Base-by-base conservation (phyloP, 2,888 invertebrate genomes). In the Cheilosia variabilis region DNA sequence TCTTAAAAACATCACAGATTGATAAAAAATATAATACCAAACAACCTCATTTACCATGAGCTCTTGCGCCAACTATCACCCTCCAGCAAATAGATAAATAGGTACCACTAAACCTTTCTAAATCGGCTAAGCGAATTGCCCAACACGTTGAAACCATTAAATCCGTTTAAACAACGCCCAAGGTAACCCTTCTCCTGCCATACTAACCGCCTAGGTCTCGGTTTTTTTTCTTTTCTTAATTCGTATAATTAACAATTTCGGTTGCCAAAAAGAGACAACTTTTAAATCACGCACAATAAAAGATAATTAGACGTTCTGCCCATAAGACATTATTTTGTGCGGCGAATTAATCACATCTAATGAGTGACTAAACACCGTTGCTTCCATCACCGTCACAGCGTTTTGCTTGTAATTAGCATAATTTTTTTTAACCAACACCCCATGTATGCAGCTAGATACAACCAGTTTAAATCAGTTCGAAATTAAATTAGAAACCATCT, bases 261-360 rank as follows among this genome's bases (percentile, higher is more conserved):
- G 15, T 65, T 65, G 24, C 34, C 37, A 34, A 60, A 79, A 53
- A 34, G 17, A 50, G 50, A 50, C 37, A 50, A 43, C n/a, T 10
- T 24, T 50, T 47, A 55, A 75, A 65, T 58, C 69, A 57, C 37
- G 58, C 60, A 63, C 57, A 78, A 83, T 69, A 52, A 27, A 27
- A 65, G 68, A 58, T 73, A 79, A 84, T 84, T 79, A 84, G 73
- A 69, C 58, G 63, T 63, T 79, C 65, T 73, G 68, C 19, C 17
- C 31, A 53, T 73, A 79, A 79, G 50, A 79, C 58, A 63, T 41
- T 78, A 68, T 69, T 65, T 78, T 58, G 63, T 58, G 63, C 69
- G 62, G 57, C 43, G 65, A 69, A 79, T 83, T 75, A 84, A 83
- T 83, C 78, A 83, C 45, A 63, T 37, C 68, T 83, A 78, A 84